Evolutionary conservation across 2,888 invertebrate species (phyloP).

Genomic region (Platycnemis pennipes): DNA sequence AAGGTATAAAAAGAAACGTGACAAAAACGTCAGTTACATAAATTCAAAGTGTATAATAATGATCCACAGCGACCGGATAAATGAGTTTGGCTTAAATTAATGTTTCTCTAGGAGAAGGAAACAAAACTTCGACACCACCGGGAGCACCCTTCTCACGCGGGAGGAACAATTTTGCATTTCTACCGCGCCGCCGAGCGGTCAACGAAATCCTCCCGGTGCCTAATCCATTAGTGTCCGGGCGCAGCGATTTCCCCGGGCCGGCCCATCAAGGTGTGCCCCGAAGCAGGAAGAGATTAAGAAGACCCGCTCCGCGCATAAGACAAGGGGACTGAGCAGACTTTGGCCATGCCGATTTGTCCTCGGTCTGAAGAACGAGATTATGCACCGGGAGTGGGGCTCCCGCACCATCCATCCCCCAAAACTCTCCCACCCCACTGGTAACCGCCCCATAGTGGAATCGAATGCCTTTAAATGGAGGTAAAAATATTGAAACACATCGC

Average conservation of each 20-base stretch:
- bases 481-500: no score
- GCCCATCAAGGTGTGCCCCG: slow-evolving; percentile 26
- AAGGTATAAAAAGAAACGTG: no score
- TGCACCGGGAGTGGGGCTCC: neutral
- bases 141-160: neutral
- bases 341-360: neutral
- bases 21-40: no score
- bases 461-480: no score
- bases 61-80: no score
- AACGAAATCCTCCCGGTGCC: neutral
- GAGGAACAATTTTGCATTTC: neutral
- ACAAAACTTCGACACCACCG: no score
- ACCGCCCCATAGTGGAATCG: no score
- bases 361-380: neutral
- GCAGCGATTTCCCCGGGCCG: neutral
- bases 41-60: no score
- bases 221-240: neutral
- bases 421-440: neutral
- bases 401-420: neutral
- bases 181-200: neutral
- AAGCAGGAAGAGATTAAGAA: slow-evolving; percentile 3
- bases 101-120: no score
- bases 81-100: no score
- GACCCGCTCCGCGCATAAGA: neutral
- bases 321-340: neutral